A percentile compares a stretch with the other conserved stretches of the same genome.
These are phyloP conservation scores for Megalopta genalis DNA, from an alignment of 1,140 invertebrate species.

Conservation along the genomic window DNA sequence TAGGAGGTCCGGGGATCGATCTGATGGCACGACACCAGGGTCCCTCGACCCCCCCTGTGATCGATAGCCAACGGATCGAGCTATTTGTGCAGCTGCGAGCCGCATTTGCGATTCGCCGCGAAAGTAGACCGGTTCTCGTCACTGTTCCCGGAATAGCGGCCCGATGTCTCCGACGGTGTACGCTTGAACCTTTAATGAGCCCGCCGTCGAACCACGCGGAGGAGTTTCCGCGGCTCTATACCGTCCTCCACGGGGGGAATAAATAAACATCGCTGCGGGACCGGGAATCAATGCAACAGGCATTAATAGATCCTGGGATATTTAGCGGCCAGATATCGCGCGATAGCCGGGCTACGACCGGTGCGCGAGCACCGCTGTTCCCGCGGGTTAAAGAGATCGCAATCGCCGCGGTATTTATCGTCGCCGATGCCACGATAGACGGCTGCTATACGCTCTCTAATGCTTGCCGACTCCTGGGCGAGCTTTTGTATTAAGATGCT, in stretches of 20 bases:
- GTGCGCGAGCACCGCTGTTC: too few species aligned
- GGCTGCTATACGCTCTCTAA: too few species aligned
- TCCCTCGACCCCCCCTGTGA: constrained; percentile 14
- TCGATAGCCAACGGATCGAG: constrained; percentile 26
- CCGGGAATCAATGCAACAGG: not conserved
- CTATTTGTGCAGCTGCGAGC: constrained; percentile 22
- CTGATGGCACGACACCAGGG: constrained; percentile 14
- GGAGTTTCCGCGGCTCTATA: not conserved
- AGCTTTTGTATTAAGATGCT: too few species aligned
- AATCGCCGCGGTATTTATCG: too few species aligned
- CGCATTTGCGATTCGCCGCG: not conserved
- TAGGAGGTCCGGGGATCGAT: constrained; percentile 52
- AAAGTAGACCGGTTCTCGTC: constrained; percentile 20
- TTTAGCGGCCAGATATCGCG: not conserved
- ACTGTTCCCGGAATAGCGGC: not conserved
- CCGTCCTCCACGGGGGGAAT: not conserved
- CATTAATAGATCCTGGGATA: not conserved
- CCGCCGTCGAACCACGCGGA: too few species aligned
- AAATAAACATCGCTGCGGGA: not conserved
- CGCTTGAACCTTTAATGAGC: not conserved
- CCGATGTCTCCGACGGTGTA: too few species aligned
- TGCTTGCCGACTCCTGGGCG: too few species aligned
- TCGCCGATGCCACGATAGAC: too few species aligned
- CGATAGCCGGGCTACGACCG: not conserved
- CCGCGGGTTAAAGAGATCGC: too few species aligned